Evolutionary conservation across 1,140 invertebrate genomes (phyloP).

Genomic region (Amphibalanus amphitrite): DNA sequence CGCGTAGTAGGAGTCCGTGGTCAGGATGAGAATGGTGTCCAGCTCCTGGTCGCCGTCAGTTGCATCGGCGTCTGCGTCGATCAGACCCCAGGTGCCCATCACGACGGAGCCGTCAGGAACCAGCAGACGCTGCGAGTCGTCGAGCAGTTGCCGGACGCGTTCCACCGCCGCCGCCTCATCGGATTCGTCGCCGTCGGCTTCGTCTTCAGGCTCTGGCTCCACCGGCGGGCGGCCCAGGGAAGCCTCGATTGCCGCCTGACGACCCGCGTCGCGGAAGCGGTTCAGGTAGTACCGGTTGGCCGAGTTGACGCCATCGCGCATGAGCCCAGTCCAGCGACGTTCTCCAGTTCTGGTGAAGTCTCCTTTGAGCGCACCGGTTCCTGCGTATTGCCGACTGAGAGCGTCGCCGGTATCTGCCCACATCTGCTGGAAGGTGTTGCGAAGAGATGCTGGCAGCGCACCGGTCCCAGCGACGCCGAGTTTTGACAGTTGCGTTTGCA

Average conservation of each 20-base stretch:
- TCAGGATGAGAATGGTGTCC: conserved; percentile 82
- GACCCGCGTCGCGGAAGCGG: conserved; percentile 85
- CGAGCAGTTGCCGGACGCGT: conserved; percentile 78
- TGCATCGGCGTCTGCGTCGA: conserved; percentile 80
- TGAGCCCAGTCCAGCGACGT: conserved; percentile 82
- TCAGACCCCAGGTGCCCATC: conserved; percentile 84
- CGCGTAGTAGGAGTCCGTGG: conserved; percentile 73
- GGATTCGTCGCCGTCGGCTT: conserved; percentile 31
- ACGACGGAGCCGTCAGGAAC: conserved; percentile 67
- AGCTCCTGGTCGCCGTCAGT: conserved; percentile 84
- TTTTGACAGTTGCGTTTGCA: conserved; percentile 80
- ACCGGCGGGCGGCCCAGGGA: conserved; percentile 52
- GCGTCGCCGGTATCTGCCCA: conserved; percentile 97
- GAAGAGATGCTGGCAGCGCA: conserved; percentile 30
- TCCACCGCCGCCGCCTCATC: conserved; percentile 49
- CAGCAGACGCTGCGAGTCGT: conserved; percentile 84
- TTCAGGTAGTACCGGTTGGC: conserved; percentile 93
- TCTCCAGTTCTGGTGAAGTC: conserved; percentile 96
- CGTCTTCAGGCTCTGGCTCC: background rate
- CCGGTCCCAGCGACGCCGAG: conserved; percentile 43
- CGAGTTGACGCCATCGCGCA: conserved; percentile 98
- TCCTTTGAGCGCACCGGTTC: conserved; percentile 91
- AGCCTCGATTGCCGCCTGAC: conserved; percentile 88
- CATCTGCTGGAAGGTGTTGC: conserved; percentile 52
- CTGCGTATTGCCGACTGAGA: conserved; percentile 88